Base-by-base conservation (phyloP, 2,113 vertebrate species). In the Promerops cafer region DNA sequence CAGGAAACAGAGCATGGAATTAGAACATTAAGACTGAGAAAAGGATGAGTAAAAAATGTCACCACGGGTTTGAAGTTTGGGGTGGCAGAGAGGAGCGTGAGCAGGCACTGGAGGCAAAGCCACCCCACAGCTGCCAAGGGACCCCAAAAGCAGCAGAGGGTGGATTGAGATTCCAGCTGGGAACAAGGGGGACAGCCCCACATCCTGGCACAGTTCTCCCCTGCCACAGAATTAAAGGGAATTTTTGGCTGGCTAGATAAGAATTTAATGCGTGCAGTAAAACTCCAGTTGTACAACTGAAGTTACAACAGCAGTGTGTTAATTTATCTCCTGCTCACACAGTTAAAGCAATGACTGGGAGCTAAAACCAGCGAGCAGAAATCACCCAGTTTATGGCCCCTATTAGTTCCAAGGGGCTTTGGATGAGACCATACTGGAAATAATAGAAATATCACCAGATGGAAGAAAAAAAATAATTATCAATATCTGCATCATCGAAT, bases 321-420 rank as follows among this genome's bases (percentile, higher is more conserved):
- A 74, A 96, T 96, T 95, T 91, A 93, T 94, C 57, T 88, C 59
- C 85, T 63, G 64, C 16, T 88, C 75, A 85, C 49, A 20, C 75
- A 83, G 45, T 76, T 76, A 63, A 60, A 91, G 60, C 74, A 39
- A 23, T 4, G 78, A 30, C 81, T 83, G 88, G 81, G 54, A 68
- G 72, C 83, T 71, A 37, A 52, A 90, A 75, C 8, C 80, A 84
- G 77, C 3, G 49, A 87, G 85, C 63, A 90, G 66, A 84, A 95
- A 83, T 54, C 80, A 78, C 39, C 66, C 71, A 6, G 40, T 93
- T 96, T 90, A 93, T 7, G 10, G 82, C 53, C 64, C 4, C 65
- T 35, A 8, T 83, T 84, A 75, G 54, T 53, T 60, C 59, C 84
- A 60, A 14, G 4, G 23, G 57, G 39, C 33, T 89, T 52, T 37